Base-by-base conservation (phyloP, 2,888 invertebrate genomes). In the Philaethria dido region DNA sequence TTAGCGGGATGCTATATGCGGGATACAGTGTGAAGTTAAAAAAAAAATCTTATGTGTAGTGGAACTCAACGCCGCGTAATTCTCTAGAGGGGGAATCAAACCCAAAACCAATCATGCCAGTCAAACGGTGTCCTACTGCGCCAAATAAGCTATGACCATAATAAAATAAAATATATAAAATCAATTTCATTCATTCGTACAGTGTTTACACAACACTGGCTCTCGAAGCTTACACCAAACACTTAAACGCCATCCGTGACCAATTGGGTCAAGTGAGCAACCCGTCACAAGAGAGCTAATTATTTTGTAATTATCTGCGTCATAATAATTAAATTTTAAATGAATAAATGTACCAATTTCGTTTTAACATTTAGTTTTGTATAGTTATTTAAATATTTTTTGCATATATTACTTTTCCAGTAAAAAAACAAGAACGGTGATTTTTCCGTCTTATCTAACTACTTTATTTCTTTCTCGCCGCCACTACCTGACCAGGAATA, bases 251-350 rank as follows among this genome's bases (percentile, higher is more conserved):
- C 68, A 75, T 69, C 75, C 73, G 74, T 77, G 74, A 78, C 78
- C 80, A 81, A 80, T 77, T 78, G 76, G 79, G 80, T 80, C 80
- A 81, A 80, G 80, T 78, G 80, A 77, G 69, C 77, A 79, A 60
- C 68, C 66, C 68, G 73, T 74, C 75, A 73, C 77, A 74, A 74
- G 76, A 75, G 69, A 74, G 71, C 67, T 69, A 75, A 76, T 75
- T 76, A 75, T 70, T 72, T 73, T 72, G 68, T 70, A 74, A 64
- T 74, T 68, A 71, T 74, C 75, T 73, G 64, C 62, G 69, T 60
- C 33, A 60, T 45, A 45, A 60, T 47, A 45, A 60, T 47, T 2
- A 45, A 45, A 18, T 14, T n/a, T 9, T 45, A 18, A 45, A 25
- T 25, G 20, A 33, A 18, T 47, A 18, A 60, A 45, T 3, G 9